Evolutionary conservation across 2,888 invertebrate genomes (phyloP).

Genomic region (Carabus problematicus): DNA sequence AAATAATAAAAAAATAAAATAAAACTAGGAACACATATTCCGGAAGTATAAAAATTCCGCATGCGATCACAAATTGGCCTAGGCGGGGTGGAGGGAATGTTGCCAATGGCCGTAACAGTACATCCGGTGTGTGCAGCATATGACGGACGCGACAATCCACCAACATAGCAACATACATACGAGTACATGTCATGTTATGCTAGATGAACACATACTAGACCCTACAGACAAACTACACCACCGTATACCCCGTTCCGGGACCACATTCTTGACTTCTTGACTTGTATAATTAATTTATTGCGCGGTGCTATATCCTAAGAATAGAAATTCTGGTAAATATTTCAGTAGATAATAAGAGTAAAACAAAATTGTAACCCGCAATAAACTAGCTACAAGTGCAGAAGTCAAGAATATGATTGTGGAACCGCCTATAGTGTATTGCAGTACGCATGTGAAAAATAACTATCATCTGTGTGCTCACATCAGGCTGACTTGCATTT

Average conservation of each 20-base stretch:
- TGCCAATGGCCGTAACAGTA: constrained; percentile 40
- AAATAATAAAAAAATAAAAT: no score
- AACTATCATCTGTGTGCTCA: constrained; percentile 11
- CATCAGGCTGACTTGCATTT: not conserved
- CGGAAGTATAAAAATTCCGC: constrained; percentile 13
- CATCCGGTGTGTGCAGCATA: constrained; percentile 14
- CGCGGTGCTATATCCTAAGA: no score
- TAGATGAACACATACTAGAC: constrained; percentile 6
- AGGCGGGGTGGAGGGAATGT: constrained; percentile 5
- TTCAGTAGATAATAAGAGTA: no score
- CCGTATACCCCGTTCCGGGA: no score
- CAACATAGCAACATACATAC: not conserved
- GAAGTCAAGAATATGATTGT: no score
- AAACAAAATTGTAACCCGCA: no score
- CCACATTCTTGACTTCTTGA: no score
- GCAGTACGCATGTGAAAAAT: constrained; percentile 5
- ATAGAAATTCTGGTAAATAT: no score
- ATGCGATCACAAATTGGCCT: constrained; percentile 9
- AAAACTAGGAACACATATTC: no score
- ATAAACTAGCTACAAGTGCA: no score
- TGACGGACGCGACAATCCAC: not conserved
- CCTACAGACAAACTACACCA: not conserved
- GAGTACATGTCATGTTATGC: not conserved
- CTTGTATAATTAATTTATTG: no score
- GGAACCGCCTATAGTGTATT: no score